These are phyloP conservation scores for Aphaenogaster ashmeadi DNA, from an alignment of 1,140 invertebrate genomes.

Conservation along the genomic window DNA sequence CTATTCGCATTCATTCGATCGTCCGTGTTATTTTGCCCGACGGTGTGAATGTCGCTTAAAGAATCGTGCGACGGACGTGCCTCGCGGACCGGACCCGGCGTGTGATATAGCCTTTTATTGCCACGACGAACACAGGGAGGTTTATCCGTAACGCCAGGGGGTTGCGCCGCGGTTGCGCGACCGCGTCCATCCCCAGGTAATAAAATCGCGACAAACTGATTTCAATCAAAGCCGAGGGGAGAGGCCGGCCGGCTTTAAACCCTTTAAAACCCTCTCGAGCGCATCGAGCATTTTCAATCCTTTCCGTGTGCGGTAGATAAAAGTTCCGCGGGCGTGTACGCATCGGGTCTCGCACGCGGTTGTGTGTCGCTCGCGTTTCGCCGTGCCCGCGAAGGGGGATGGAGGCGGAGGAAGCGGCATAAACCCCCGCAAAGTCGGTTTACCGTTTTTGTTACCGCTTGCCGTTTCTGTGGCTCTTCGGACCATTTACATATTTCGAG, in stretches of 20 bases:
- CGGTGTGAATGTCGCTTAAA: slow-evolving; percentile 52
- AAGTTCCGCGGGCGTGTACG: slow-evolving; percentile 42
- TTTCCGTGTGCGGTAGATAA: slow-evolving; percentile 56
- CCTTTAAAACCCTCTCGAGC: slow-evolving; percentile 60
- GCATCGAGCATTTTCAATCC: slow-evolving; percentile 59
- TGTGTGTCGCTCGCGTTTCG: slow-evolving; percentile 12
- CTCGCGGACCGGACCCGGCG: not conserved
- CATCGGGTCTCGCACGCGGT: slow-evolving; percentile 33
- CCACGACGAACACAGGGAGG: slow-evolving; percentile 27
- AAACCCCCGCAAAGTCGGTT: slow-evolving; percentile 49
- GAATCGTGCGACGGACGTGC: slow-evolving; percentile 31
- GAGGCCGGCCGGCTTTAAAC: slow-evolving; percentile 48
- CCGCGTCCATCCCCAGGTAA: slow-evolving; percentile 56
- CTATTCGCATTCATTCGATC: not conserved
- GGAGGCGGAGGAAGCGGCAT: not conserved
- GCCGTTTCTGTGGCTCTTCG: not conserved
- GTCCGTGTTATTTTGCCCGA: not conserved
- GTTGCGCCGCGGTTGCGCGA: slow-evolving; percentile 16
- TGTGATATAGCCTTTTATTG: slow-evolving; percentile 58
- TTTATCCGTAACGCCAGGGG: slow-evolving; percentile 41
- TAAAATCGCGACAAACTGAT: slow-evolving; percentile 71
- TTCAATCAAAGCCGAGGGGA: slow-evolving; percentile 60
- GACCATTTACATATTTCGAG: slow-evolving; percentile 52
- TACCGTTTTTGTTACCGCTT: slow-evolving; percentile 35
- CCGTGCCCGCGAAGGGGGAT: not conserved